These are phyloP conservation scores for Lophius piscatorius DNA, from an alignment of 2,113 vertebrate species.

Conservation along the genomic window DNA sequence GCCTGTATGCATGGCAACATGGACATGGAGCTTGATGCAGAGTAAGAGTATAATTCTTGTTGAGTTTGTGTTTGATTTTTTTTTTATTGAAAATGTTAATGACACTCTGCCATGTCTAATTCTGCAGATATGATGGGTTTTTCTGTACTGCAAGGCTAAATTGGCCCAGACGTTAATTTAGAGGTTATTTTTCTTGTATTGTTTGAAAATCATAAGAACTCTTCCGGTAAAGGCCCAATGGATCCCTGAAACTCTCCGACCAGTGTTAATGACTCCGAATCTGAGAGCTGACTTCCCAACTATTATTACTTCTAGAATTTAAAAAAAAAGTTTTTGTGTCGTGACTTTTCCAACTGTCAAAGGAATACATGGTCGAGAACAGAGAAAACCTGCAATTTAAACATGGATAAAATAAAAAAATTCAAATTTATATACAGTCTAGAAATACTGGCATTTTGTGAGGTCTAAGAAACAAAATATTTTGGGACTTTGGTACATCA, in stretches of 20 bases:
- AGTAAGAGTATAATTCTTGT: not conserved
- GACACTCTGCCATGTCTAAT: not conserved
- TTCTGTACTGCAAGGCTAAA: not conserved
- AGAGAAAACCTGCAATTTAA: not conserved
- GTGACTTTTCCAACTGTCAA: not conserved
- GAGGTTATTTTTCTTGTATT: not conserved
- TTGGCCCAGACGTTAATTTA: too few relatives aligned
- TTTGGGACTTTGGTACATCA: too few relatives aligned
- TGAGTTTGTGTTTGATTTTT: too few relatives aligned
- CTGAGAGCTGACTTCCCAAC: not conserved
- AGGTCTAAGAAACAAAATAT: not conserved
- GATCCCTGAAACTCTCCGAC: not conserved
- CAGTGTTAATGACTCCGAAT: not conserved
- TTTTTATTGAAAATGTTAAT: too few relatives aligned
- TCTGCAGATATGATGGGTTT: not conserved
- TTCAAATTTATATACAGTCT: too few relatives aligned
- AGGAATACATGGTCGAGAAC: not conserved
- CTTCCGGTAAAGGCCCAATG: not conserved
- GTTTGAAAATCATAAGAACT: too few relatives aligned
- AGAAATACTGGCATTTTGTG: too few relatives aligned
- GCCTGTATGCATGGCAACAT: constrained; percentile 3
- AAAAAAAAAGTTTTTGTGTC: not conserved
- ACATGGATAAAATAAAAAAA: not conserved
- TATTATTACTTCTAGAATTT: not conserved
- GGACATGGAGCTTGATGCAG: not conserved